Evolutionary conservation across 2,797 vertebrate species (phyloP).

Genomic region (Pangasius mekongensis): DNA sequence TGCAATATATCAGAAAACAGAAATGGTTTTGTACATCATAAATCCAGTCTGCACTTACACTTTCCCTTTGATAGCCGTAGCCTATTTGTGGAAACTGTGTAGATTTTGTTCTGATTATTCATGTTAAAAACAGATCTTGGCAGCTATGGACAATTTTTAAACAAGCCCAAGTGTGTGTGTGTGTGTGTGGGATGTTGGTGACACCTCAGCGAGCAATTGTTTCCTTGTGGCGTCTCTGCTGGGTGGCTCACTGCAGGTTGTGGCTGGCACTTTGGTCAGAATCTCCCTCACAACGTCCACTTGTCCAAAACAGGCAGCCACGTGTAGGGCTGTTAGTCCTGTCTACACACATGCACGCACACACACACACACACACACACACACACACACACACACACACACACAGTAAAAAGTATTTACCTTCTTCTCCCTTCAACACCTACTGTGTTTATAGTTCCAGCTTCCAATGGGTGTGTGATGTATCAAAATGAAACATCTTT

Average conservation of each 20-base stretch:
- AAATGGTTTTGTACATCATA: too few relatives aligned
- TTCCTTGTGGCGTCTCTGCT: constrained; percentile 23
- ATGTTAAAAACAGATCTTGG: too few relatives aligned
- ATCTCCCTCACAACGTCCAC: constrained; percentile 61
- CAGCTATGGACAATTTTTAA: not conserved
- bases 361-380: constrained; percentile 3
- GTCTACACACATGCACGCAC: constrained; percentile 45
- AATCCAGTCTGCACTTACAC: too few relatives aligned
- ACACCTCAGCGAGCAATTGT: constrained; percentile 56
- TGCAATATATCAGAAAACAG: too few relatives aligned
- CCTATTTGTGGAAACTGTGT: too few relatives aligned
- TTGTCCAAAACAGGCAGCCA: constrained; percentile 51
- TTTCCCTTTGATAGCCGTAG: too few relatives aligned
- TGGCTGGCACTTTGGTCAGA: constrained; percentile 55
- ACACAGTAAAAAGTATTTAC: not conserved
- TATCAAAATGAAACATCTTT: not conserved
- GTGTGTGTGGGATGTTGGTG: not conserved
- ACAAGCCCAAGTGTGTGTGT: not conserved
- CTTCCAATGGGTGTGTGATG: constrained; percentile 2
- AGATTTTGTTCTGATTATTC: too few relatives aligned
- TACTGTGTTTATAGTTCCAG: not conserved
- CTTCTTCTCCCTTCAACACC: not conserved
- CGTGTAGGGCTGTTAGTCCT: constrained; percentile 53
- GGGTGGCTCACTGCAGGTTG: constrained; percentile 23
- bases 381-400: not conserved